Percentiles rank a stretch among this genome's conserved stretches.
Conservation (phyloP, 1,140 invertebrate species). For the Lordiphosa stackelbergi region DNA sequence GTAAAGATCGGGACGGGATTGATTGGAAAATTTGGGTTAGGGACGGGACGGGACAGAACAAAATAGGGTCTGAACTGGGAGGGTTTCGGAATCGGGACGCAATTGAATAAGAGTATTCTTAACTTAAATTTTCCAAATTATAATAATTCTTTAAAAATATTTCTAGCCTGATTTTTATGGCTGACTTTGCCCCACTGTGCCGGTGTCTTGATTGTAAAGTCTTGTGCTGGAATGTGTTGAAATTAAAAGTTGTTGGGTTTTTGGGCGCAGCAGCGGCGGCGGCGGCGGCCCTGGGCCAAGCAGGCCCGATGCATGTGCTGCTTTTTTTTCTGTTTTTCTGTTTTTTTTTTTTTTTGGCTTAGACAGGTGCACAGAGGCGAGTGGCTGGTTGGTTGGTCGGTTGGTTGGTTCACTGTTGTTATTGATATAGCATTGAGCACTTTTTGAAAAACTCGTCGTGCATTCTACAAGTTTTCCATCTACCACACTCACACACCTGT, state of each 20-base stretch:
- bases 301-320: conserved; percentile 21
- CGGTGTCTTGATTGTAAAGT: conserved; percentile 14
- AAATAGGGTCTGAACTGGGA: no score
- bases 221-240: conserved; percentile 70
- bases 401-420: conserved; percentile 31
- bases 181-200: conserved; percentile 19
- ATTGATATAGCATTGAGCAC: conserved; percentile 73
- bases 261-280: conserved; percentile 55
- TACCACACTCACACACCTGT: conserved; percentile 32
- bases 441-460: conserved; percentile 69
- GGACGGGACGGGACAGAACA: no score
- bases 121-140: no score
- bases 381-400: conserved; percentile 15
- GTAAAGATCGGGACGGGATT: no score
- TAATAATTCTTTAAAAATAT: no score
- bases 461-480: conserved; percentile 70
- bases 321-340: conserved; percentile 28
- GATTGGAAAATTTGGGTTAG: no score
- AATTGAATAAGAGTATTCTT: no score
- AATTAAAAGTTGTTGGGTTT: conserved; percentile 74
- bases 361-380: conserved; percentile 56
- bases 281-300: conserved; percentile 53
- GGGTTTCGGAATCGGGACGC: no score
- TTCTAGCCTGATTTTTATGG: neutral
- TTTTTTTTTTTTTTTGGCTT: conserved; percentile 42